Conservation (phyloP, 1,140 invertebrate genomes). For the Mya arenaria region DNA sequence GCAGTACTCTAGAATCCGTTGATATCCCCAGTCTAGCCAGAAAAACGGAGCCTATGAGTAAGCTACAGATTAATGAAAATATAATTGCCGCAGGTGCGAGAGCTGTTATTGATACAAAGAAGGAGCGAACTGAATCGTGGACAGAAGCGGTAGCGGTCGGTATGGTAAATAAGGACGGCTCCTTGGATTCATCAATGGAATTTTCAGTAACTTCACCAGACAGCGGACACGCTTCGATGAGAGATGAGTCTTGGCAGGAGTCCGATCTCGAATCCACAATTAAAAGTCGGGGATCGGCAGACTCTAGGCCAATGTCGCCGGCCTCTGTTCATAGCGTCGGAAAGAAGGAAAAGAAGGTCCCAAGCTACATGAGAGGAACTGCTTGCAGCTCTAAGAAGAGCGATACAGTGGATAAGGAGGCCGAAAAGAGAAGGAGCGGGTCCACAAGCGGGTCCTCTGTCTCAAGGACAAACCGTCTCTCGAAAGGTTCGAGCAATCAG, state of each 20-base stretch:
- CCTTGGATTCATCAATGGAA: slow-evolving; percentile 64
- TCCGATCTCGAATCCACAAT: slow-evolving; percentile 59
- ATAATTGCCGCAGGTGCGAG: slow-evolving; percentile 59
- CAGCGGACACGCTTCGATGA: slow-evolving; percentile 70
- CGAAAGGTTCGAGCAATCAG: slow-evolving; percentile 49
- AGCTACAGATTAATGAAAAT: slow-evolving; percentile 49
- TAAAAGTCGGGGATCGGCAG: slow-evolving; percentile 34
- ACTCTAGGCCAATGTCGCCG: slow-evolving; percentile 49
- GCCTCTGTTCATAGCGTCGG: slow-evolving; percentile 32
- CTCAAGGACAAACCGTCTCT: slow-evolving; percentile 42
- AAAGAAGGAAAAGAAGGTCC: slow-evolving; percentile 62
- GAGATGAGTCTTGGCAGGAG: slow-evolving; percentile 71
- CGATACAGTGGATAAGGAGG: slow-evolving; percentile 38
- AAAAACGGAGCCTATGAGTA: slow-evolving; percentile 55
- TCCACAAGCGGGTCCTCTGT: slow-evolving; percentile 52
- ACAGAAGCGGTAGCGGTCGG: slow-evolving; percentile 68
- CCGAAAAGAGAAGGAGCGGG: slow-evolving; percentile 53
- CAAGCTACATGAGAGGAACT: slow-evolving; percentile 71
- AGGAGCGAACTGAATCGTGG: slow-evolving; percentile 76
- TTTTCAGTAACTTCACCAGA: slow-evolving; percentile 68
- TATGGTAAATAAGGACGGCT: slow-evolving; percentile 57
- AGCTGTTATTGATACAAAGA: slow-evolving; percentile 67
- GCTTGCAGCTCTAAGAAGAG: slow-evolving; percentile 59
- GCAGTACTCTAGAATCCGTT: slow-evolving; percentile 78
- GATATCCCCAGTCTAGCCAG: slow-evolving; percentile 59